These are phyloP conservation scores for Alloplasta piceator DNA, from an alignment of 2,888 invertebrate species.

Conservation along the genomic window DNA sequence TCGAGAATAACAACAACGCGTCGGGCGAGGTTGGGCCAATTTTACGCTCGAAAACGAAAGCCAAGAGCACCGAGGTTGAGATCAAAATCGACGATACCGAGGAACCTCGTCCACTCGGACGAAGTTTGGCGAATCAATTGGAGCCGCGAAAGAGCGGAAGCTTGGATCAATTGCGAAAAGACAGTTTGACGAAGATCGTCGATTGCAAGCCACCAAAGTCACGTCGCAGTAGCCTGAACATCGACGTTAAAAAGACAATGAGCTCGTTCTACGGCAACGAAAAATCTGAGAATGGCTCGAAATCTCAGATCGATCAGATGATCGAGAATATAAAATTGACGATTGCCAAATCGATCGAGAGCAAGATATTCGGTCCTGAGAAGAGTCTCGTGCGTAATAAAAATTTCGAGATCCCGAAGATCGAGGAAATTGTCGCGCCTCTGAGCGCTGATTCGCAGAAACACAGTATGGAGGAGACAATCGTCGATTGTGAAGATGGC, in stretches of 20 bases:
- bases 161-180: constrained; percentile 75
- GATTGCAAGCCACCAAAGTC: constrained; percentile 72
- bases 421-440: constrained; percentile 79
- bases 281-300: constrained; percentile 73
- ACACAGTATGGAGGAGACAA: constrained; percentile 71
- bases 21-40: constrained; percentile 77
- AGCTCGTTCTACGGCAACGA: constrained; percentile 75
- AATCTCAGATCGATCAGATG: constrained; percentile 81
- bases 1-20: constrained; percentile 79
- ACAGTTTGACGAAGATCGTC: constrained; percentile 73
- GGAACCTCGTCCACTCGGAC: constrained; percentile 60
- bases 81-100: constrained; percentile 56
- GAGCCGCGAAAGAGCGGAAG: constrained; percentile 65
- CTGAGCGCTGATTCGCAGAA: constrained; percentile 79
- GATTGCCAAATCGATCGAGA: constrained; percentile 80
- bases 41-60: constrained; percentile 81
- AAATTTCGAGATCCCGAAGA: constrained; percentile 79
- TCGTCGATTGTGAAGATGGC: constrained; percentile 66
- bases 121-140: constrained; percentile 41
- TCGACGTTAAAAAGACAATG: constrained; percentile 79
- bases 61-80: constrained; percentile 74
- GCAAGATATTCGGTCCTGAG: constrained; percentile 77
- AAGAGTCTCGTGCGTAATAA: constrained; percentile 76
- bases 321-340: constrained; percentile 80
- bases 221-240: constrained; percentile 79